Evolutionary conservation across 37 sponge, comb jelly and placozoan genomes (phyloP), one percentile per base, ranked within the genome.

Genomic region (Eunapius fragilis): DNA sequence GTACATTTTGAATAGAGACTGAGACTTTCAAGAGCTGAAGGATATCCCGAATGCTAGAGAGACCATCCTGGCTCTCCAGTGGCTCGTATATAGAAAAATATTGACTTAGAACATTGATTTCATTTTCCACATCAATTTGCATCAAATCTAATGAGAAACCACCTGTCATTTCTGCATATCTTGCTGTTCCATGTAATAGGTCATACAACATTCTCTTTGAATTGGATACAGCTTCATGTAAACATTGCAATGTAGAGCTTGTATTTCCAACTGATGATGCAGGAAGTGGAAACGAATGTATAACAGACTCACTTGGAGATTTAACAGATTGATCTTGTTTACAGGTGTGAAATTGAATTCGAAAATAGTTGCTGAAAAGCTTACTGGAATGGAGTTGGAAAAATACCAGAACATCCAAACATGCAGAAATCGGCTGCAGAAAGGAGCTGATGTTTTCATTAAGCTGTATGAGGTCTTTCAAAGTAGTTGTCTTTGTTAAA

Each of bases 11-110:
- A 49, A 94, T 87, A 77, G 87, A 85, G 2, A 71, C 74, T 17
- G 91, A 67, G 38, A 76, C 90, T 79, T 94, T 91, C 71, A 94
- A 90, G 47, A 94, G 68, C 80, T 94, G 71, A 27, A 94, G 74
- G 81, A 94, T 90, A 34, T 78, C 76, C 68, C 87, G 74, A 6
- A 94, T 71, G 5, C 88, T 86, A 14, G 69, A 45, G 31, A 87
- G 72, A 30, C 88, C 91, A 31, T 87, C 88, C 30, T 76, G 50
- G 70, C 38, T 37, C 22, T 25, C 25, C 26, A 69, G 31, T 25
- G 77, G 71, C 38, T 73, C 67, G 49, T 79, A 70, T 27, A 72
- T 35, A 14, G 74, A 49, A 32, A 80, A 70, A 47, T 79, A 91
- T 37, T 68, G 36, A 25, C 38, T 58, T 25, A 91, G 36, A 30